Evolutionary conservation across 2,797 vertebrate species (phyloP).

Genomic region (Onychomys arenicola): DNA sequence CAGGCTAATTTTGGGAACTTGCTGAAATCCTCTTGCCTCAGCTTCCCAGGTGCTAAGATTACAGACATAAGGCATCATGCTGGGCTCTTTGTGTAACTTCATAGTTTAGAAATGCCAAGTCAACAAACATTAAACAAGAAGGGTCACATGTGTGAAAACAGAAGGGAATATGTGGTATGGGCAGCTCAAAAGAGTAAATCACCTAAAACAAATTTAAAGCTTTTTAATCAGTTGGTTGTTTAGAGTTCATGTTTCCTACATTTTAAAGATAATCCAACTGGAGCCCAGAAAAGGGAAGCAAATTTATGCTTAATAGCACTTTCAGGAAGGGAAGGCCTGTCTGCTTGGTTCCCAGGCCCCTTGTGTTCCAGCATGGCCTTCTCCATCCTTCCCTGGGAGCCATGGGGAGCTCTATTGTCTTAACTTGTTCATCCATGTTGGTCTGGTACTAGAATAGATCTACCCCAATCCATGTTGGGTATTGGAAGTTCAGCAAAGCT

Average conservation of each 20-base stretch:
- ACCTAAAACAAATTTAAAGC: not conserved
- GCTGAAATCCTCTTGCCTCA: not conserved
- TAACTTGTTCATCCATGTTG: not conserved
- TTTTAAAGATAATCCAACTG: conserved; percentile 26
- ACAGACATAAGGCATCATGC: too few relatives aligned
- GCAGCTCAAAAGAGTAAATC: not conserved
- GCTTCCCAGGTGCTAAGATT: not conserved
- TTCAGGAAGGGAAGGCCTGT: not conserved
- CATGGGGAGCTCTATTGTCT: not conserved
- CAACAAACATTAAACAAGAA: not conserved
- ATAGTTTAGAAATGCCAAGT: not conserved
- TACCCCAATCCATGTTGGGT: not conserved
- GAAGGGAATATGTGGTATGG: not conserved
- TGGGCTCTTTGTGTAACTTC: not conserved
- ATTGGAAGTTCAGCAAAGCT: not conserved
- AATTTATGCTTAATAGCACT: not conserved
- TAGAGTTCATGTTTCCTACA: not conserved
- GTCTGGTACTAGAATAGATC: conserved; percentile 34
- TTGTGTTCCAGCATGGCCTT: not conserved
- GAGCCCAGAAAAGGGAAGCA: not conserved
- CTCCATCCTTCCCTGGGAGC: not conserved
- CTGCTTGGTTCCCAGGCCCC: not conserved
- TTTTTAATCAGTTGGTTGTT: not conserved
- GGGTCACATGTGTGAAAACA: not conserved
- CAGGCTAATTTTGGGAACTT: not conserved